Percentiles rank a stretch among this genome's conserved stretches.
Evolutionary conservation across 2,797 vertebrate species (phyloP).

Genomic region (Borostomias antarcticus): DNA sequence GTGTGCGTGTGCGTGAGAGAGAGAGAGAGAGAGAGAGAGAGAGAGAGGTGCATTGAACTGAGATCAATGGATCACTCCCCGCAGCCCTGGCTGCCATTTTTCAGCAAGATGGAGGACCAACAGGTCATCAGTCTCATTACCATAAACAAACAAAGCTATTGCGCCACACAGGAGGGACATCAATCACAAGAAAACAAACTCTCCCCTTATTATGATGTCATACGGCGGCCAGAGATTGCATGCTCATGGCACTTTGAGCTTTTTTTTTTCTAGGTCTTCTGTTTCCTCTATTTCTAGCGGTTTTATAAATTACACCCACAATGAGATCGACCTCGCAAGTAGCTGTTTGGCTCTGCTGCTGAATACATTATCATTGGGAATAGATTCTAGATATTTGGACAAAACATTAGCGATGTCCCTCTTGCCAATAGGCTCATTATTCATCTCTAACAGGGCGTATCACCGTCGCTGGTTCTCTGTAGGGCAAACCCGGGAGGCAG

Average conservation of each 20-base stretch:
- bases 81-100: constrained; percentile 74
- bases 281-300: constrained; percentile 23
- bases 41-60: constrained; percentile 67
- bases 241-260: constrained; percentile 16
- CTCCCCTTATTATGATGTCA: constrained; percentile 58
- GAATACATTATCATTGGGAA: constrained; percentile 72
- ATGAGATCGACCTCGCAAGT: constrained; percentile 61
- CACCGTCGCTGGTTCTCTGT: constrained; percentile 60
- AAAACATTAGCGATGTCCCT: constrained; percentile 69
- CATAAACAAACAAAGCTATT: constrained; percentile 78
- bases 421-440: constrained; percentile 73
- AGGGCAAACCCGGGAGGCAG: constrained; percentile 63
- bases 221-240: constrained; percentile 49
- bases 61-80: constrained; percentile 74
- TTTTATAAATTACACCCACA: constrained; percentile 59
- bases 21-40: no score
- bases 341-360: constrained; percentile 55
- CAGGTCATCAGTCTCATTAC: constrained; percentile 76
- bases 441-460: constrained; percentile 67
- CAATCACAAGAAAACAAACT: constrained; percentile 71
- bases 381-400: constrained; percentile 71
- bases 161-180: constrained; percentile 57
- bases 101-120: constrained; percentile 74
- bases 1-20: no score
- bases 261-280: constrained; percentile 7